These are phyloP conservation scores for Drosophila rubida DNA, from an alignment of 2,888 invertebrate species.

Conservation along the genomic window DNA sequence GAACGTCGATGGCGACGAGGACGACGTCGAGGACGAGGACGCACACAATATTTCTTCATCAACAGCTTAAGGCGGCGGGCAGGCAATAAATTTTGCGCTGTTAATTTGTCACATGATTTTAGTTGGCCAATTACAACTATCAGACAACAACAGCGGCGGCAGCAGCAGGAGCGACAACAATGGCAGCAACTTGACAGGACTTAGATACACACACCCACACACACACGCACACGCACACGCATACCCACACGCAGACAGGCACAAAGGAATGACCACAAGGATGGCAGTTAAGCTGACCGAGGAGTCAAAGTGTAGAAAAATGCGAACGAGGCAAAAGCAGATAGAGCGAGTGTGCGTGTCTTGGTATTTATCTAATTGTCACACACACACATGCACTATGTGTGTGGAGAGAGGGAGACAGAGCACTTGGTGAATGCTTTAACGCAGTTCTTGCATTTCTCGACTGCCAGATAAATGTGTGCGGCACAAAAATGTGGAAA, in stretches of 20 bases:
- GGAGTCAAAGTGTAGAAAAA: slow-evolving; percentile 71
- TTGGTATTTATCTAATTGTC: slow-evolving; percentile 78
- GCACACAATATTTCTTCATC: slow-evolving; percentile 77
- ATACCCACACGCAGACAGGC: slow-evolving; percentile 5
- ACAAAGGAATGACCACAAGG: slow-evolving; percentile 45
- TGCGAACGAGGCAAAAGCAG: slow-evolving; percentile 67
- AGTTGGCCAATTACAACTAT: slow-evolving; percentile 81
- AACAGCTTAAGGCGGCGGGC: slow-evolving; percentile 79
- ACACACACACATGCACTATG: slow-evolving; percentile 40
- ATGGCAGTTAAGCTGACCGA: slow-evolving; percentile 55
- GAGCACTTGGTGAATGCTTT: slow-evolving; percentile 47
- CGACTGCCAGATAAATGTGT: slow-evolving; percentile 63
- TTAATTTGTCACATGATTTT: slow-evolving; percentile 83
- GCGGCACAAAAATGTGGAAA: slow-evolving; percentile 63
- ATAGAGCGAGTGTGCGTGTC: slow-evolving; percentile 39
- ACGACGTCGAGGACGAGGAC: slow-evolving; percentile 31
- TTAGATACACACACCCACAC: slow-evolving; percentile 43
- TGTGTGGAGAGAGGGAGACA: background rate
- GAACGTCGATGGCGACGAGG: too few relatives aligned
- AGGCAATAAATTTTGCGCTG: slow-evolving; percentile 82
- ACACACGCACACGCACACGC: slow-evolving; percentile 15
- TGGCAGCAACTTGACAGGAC: slow-evolving; percentile 63
- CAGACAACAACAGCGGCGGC: slow-evolving; percentile 58
- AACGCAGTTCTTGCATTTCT: slow-evolving; percentile 67
- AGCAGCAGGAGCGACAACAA: slow-evolving; percentile 50